Percentiles rank a stretch among this genome's conserved stretches.
Evolutionary conservation across 2,113 vertebrate genomes (phyloP).

Genomic region (Pelecanus crispus): DNA sequence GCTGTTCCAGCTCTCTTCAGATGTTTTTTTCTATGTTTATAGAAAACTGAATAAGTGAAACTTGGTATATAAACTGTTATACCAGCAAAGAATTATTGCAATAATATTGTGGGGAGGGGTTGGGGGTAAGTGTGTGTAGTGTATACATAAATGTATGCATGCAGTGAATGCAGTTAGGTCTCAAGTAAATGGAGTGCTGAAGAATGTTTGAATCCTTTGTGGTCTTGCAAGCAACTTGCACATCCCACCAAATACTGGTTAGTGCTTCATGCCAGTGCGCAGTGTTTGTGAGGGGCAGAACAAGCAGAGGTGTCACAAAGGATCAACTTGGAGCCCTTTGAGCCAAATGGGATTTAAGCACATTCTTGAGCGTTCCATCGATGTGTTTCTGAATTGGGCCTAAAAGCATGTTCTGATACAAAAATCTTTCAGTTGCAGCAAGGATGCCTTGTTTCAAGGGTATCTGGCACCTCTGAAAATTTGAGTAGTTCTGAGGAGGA

Average conservation of each 20-base stretch:
- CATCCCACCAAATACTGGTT: neutral
- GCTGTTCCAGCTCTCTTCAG: constrained; percentile 56
- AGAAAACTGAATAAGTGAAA: constrained; percentile 53
- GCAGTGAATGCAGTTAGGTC: neutral
- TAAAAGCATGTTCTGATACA: neutral
- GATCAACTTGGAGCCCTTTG: neutral
- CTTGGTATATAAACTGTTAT: constrained; percentile 55
- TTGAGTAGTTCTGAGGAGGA: neutral
- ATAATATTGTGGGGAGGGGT: constrained; percentile 20
- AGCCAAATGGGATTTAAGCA: neutral
- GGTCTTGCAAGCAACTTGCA: neutral
- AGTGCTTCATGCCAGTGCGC: neutral
- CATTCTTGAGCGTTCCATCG: neutral
- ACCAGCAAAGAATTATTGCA: constrained; percentile 66
- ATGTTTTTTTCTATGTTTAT: constrained; percentile 54
- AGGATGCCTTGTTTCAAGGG: neutral
- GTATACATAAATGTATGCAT: constrained; percentile 10
- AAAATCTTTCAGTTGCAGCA: neutral
- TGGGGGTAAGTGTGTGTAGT: neutral
- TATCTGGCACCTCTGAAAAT: neutral
- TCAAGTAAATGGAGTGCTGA: neutral
- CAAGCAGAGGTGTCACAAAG: neutral
- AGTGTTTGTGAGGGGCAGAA: neutral
- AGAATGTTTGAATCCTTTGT: neutral
- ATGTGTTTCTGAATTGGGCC: neutral